These are phyloP conservation scores for Lepidostoma basale DNA, from an alignment of 1,140 invertebrate genomes.

Conservation along the genomic window DNA sequence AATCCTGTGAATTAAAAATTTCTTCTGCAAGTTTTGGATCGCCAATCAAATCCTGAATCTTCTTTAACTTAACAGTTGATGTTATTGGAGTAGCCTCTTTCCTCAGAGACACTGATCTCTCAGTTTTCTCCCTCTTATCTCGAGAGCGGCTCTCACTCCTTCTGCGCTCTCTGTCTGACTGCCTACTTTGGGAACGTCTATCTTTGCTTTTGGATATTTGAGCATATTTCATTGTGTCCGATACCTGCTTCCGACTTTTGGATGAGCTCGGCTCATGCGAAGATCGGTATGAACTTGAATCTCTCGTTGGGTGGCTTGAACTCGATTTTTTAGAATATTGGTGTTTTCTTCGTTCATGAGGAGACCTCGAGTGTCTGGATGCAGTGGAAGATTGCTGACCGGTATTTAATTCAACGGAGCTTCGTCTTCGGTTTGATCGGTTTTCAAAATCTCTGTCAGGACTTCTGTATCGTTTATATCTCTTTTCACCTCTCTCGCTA, in stretches of 20 bases:
- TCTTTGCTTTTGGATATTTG: not conserved
- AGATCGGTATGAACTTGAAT: not conserved
- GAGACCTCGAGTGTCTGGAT: not conserved
- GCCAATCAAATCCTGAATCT: not conserved
- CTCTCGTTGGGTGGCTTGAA: not conserved
- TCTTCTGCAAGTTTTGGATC: not conserved
- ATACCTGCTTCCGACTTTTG: not conserved
- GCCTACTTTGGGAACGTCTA: not conserved
- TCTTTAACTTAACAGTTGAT: not conserved
- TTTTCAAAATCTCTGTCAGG: not conserved
- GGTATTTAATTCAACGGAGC: not conserved
- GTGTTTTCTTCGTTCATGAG: not conserved
- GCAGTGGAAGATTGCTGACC: not conserved
- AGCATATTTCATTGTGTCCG: not conserved
- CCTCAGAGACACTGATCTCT: not conserved
- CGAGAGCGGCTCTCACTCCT: not conserved
- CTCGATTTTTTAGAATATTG: too few species aligned
- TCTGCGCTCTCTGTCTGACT: not conserved
- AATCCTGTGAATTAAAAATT: not conserved
- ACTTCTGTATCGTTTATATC: not conserved
- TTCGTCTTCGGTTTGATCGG: not conserved
- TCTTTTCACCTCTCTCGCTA: too few species aligned
- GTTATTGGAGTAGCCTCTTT: not conserved
- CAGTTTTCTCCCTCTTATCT: not conserved
- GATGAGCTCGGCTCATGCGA: too few species aligned